A percentile compares a stretch with the other conserved stretches of the same genome.
These are phyloP conservation scores for Lithosia quadra DNA, from an alignment of 2,888 invertebrate species.

Conservation along the genomic window DNA sequence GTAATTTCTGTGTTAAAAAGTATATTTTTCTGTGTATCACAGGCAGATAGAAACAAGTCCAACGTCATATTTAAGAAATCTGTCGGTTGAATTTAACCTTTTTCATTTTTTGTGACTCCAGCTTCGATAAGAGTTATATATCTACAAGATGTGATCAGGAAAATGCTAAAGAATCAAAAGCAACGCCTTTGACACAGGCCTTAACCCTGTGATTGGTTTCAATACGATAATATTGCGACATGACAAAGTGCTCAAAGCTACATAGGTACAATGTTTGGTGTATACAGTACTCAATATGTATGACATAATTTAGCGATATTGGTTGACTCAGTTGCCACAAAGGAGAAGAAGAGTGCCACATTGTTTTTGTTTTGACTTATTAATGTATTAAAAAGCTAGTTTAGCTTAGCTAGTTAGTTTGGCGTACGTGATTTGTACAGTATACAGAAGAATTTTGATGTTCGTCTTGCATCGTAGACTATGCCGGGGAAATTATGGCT, in stretches of 20 bases:
- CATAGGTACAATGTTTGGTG: background rate
- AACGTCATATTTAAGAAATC: constrained; percentile 64
- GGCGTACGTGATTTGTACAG: no score
- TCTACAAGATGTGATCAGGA: background rate
- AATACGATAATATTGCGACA: background rate
- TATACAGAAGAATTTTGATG: no score
- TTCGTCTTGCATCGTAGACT: no score
- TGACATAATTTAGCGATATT: no score
- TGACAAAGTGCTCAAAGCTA: background rate
- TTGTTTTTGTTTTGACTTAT: no score
- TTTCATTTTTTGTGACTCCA: background rate
- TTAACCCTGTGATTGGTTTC: background rate
- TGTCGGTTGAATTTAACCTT: constrained; percentile 66
- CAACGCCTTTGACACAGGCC: background rate
- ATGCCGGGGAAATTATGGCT: no score
- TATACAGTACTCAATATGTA: background rate
- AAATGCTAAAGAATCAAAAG: background rate
- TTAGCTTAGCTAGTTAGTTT: no score
- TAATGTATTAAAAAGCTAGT: no score
- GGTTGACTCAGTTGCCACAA: background rate
- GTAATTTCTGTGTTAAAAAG: constrained; percentile 52
- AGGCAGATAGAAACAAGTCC: constrained; percentile 66
- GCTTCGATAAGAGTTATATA: background rate
- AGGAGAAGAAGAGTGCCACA: no score
- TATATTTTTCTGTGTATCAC: constrained; percentile 52